Conservation (phyloP, 2,113 vertebrate species). For the Elephas maximus region DNA sequence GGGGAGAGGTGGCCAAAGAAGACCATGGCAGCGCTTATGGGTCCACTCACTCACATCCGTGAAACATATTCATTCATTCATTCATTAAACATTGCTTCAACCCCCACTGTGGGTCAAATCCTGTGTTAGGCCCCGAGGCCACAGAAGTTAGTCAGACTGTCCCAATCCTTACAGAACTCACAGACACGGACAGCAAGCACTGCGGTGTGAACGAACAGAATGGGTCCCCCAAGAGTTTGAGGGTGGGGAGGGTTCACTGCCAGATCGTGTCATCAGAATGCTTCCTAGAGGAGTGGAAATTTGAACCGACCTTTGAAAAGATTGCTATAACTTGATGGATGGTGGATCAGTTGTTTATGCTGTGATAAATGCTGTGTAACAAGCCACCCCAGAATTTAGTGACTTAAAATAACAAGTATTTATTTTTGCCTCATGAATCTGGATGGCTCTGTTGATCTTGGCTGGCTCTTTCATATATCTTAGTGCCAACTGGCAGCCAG, state of each 20-base stretch:
- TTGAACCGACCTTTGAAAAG: conserved; percentile 20
- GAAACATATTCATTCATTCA: neutral
- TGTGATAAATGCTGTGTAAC: neutral
- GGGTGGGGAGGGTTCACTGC: neutral
- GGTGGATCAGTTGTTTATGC: neutral
- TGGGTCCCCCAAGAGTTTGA: neutral
- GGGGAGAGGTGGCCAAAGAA: neutral
- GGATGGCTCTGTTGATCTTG: neutral
- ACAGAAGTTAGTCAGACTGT: neutral
- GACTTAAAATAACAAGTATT: neutral
- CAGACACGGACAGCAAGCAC: neutral
- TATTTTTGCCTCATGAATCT: neutral
- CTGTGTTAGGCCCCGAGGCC: too few species aligned
- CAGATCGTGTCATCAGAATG: neutral
- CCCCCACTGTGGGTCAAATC: neutral
- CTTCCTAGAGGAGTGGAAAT: neutral
- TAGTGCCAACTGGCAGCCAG: rapidly evolving
- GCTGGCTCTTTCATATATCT: neutral
- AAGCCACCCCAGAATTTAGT: neutral
- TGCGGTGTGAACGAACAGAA: neutral
- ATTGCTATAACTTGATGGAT: neutral
- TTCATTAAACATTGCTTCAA: neutral
- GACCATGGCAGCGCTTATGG: rapidly evolving
- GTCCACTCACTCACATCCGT: too few species aligned
- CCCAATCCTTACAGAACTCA: neutral